Evolutionary conservation across 2,797 vertebrate genomes (phyloP).

Genomic region (Danio jaintianensis): DNA sequence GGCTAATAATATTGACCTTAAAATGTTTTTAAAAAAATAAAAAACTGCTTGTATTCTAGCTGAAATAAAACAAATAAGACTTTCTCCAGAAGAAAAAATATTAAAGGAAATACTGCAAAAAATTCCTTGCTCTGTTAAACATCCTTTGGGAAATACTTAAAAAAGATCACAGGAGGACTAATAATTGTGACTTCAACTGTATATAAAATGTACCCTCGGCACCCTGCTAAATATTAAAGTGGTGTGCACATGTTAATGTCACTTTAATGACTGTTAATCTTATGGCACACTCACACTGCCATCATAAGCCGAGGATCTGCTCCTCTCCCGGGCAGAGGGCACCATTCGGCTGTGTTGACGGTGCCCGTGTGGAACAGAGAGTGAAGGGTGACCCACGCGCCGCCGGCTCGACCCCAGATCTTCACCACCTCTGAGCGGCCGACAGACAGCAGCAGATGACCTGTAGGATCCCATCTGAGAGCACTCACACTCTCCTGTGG

Average conservation of each 20-base stretch:
- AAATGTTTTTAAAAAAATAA: too few species aligned
- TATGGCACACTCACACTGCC: conserved; percentile 74
- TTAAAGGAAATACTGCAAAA: too few species aligned
- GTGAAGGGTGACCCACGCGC: conserved; percentile 77
- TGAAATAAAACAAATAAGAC: too few species aligned
- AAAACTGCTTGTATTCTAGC: too few species aligned
- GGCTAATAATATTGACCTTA: too few species aligned
- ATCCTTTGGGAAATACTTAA: too few species aligned
- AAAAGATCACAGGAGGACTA: too few species aligned
- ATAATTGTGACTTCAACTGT: too few species aligned
- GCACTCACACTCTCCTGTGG: conserved; percentile 75
- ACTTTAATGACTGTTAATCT: not conserved
- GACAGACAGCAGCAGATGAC: conserved; percentile 79
- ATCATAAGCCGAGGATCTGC: conserved; percentile 80
- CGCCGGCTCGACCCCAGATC: conserved; percentile 74
- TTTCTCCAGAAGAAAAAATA: too few species aligned
- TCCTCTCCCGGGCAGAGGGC: conserved; percentile 76
- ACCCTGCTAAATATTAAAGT: not conserved
- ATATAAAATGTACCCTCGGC: too few species aligned
- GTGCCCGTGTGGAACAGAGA: conserved; percentile 76
- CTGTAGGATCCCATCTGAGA: conserved; percentile 83
- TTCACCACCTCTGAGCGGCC: conserved; percentile 79
- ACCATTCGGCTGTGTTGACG: conserved; percentile 79
- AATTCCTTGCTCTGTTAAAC: too few species aligned
- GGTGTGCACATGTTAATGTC: not conserved